phyloP scores from a whole-genome alignment of 2,888 invertebrate genomes.

The Parnassius smintheus region DNA sequence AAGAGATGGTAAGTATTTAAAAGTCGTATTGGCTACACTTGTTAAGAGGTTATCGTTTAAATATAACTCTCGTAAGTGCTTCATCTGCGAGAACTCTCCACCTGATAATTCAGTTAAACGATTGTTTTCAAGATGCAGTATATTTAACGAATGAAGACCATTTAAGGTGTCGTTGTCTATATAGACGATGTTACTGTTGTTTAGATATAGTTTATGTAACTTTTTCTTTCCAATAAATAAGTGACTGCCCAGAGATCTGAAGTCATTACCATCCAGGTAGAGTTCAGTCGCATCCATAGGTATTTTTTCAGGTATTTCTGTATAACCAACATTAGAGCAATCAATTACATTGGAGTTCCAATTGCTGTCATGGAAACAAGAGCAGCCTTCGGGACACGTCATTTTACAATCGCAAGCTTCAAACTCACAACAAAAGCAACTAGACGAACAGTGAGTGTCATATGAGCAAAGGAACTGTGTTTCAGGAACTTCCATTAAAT shows the following conservation, averaged over 20 bases:
- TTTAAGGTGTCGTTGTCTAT: constrained; percentile 90
- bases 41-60: constrained; percentile 89
- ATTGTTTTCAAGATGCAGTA: constrained; percentile 89
- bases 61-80: constrained; percentile 88
- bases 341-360: constrained; percentile 92
- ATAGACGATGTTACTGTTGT: constrained; percentile 86
- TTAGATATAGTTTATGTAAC: constrained; percentile 87
- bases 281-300: constrained; percentile 95
- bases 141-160: constrained; percentile 86
- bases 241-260: constrained; percentile 88
- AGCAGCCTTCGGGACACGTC: constrained; percentile 92
- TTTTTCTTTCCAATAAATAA: constrained; percentile 92
- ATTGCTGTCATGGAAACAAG: constrained; percentile 91
- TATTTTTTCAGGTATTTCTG: constrained; percentile 87
- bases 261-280: constrained; percentile 90
- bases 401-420: constrained; percentile 95
- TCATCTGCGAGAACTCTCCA: constrained; percentile 89
- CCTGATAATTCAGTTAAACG: constrained; percentile 86
- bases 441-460: constrained; percentile 89
- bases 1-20: constrained; percentile 85
- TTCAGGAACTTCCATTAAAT: constrained; percentile 85
- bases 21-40: constrained; percentile 87
- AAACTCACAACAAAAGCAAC: constrained; percentile 93
- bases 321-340: constrained; percentile 88
- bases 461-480: constrained; percentile 91